Evolutionary conservation across 1,140 invertebrate species (phyloP), one percentile per base, ranked within the genome.

Genomic region (Hesperophylax magnus): DNA sequence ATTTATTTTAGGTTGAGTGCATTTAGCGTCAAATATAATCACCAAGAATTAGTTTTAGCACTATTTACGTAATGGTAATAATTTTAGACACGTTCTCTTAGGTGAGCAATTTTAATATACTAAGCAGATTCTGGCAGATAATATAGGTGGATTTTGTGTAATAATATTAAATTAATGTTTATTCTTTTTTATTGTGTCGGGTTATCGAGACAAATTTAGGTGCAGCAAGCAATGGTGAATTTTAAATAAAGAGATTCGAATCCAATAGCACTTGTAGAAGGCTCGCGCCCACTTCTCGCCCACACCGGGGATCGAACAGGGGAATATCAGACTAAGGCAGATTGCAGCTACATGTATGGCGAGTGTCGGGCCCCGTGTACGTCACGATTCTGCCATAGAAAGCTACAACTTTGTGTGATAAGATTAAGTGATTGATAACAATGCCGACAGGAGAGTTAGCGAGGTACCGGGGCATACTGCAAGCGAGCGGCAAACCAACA

Each of bases 381-480:
- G 54, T 76, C 72, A 76, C 72, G 72, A 76, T 18, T 20, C 72
- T 17, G 31, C 72, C 54, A 34, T 58, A 76, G 72, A 76, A 60
- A 76, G 72, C 53, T 18, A 39, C 56, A 76, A 58, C 53, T 39
- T 76, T 34, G 24, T 34, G 14, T 60, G 72, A 76, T 76, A 76
- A 76, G 72, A 76, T 76, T 39, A 60, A 76, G 72, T 76, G 72
- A 76, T 76, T 76, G 72, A 76, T 76, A 76, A 27, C 56, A 34
- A 11, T 20, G 47, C 71, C 53, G 56, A 74, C 71, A 74, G 22
- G 69, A 72, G 53, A n/a, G 72, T 27, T 60, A 58, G 22, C 17
- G 54, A 27, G 72, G 72, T 34, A 58, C 54, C 27, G 54, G 31
- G 34, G 31, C 56, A 27, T 24, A 47, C 39, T 47, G 71, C 56